phyloP scores from a whole-genome alignment of 2,888 invertebrate genomes.

The Cephus nigrinus region DNA sequence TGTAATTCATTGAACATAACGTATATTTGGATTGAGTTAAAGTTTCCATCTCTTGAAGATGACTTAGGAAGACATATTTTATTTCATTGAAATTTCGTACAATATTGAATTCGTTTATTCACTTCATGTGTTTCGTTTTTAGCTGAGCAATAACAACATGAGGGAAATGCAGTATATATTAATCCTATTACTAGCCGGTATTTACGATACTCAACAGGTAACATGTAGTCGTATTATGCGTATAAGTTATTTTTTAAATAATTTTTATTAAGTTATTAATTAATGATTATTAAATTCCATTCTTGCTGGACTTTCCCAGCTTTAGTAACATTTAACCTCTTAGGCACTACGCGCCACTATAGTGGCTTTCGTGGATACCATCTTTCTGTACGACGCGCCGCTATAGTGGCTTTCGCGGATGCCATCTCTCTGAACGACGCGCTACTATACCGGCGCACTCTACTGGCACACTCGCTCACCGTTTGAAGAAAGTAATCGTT shows the following conservation, averaged over 20 bases:
- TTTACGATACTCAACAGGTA: constrained; percentile 3
- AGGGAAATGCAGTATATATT: not conserved
- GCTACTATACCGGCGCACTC: no score
- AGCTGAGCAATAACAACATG: not conserved
- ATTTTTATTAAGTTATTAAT: not conserved
- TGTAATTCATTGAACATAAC: not conserved
- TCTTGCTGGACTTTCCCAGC: not conserved
- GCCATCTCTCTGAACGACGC: no score
- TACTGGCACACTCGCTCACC: no score
- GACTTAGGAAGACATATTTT: not conserved
- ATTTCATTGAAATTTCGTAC: not conserved
- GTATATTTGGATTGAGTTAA: not conserved
- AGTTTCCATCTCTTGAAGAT: not conserved
- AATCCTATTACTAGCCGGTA: not conserved
- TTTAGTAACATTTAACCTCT: not conserved
- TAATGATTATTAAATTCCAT: not conserved
- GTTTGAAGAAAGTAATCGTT: no score
- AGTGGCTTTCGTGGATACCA: no score
- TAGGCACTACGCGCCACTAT: no score
- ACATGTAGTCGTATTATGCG: not conserved
- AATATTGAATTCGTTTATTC: not conserved
- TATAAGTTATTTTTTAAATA: not conserved
- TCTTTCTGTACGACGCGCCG: no score
- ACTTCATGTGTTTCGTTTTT: not conserved
- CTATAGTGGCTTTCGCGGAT: no score